Evolutionary conservation across 2,113 vertebrate species (phyloP).

Genomic region (Pseudonaja textilis): DNA sequence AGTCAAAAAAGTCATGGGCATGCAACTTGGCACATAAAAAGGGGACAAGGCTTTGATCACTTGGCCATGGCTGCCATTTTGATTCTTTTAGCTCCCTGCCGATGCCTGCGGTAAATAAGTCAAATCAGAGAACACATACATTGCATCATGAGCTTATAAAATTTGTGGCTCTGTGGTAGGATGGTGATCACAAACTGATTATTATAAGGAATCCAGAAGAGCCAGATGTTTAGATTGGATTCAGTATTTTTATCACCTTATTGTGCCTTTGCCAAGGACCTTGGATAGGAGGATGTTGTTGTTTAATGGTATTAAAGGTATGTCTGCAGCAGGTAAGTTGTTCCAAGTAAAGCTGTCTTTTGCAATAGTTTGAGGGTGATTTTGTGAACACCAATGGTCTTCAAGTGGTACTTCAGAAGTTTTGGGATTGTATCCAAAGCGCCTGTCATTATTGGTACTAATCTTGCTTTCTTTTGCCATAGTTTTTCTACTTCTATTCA

Average conservation of each 20-base stretch:
- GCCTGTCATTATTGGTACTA: neutral
- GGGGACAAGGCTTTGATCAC: neutral
- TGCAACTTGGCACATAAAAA: neutral
- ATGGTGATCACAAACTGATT: neutral
- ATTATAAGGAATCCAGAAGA: neutral
- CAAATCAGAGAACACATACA: neutral
- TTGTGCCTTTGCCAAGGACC: neutral
- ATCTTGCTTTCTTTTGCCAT: neutral
- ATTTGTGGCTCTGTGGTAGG: neutral
- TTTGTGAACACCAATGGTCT: neutral
- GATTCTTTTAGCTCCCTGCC: neutral
- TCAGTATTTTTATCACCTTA: neutral
- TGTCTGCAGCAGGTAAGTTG: neutral
- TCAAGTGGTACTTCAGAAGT: neutral
- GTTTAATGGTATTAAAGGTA: neutral
- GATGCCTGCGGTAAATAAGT: neutral
- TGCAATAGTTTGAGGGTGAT: neutral
- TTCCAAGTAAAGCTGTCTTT: neutral
- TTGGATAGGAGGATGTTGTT: neutral
- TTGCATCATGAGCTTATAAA: neutral
- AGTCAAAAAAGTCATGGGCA: neutral
- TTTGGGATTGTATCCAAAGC: neutral
- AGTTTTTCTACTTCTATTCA: neutral
- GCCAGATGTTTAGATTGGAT: neutral
- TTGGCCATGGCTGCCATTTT: neutral